These are phyloP conservation scores for Hoplias malabaricus DNA, from an alignment of 2,113 vertebrate genomes.

Conservation along the genomic window DNA sequence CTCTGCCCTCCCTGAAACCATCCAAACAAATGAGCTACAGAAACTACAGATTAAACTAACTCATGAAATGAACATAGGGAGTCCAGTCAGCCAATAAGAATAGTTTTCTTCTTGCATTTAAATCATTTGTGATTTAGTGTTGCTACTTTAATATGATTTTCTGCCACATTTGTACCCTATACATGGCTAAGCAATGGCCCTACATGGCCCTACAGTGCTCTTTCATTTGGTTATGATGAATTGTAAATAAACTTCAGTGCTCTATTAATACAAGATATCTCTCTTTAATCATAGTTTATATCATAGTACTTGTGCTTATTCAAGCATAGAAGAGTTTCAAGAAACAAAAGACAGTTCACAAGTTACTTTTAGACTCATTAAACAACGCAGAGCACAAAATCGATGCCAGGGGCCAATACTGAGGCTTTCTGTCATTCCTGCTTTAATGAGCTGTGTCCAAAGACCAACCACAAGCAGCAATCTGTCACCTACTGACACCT, in stretches of 20 bases:
- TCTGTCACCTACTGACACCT: not conserved
- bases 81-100: not conserved
- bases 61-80: not conserved
- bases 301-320: too few species aligned
- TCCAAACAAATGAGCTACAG: not conserved
- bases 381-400: not conserved
- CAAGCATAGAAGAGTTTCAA: not conserved
- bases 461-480: not conserved
- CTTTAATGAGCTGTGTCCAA: slow-evolving; percentile 1
- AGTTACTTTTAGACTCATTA: not conserved
- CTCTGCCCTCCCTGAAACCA: not conserved
- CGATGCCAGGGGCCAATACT: not conserved
- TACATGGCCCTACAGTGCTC: not conserved
- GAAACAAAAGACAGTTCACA: not conserved
- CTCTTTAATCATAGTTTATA: not conserved
- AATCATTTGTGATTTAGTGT: not conserved
- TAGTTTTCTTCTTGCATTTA: not conserved
- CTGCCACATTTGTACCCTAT: not conserved
- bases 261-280: not conserved
- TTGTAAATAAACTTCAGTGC: not conserved
- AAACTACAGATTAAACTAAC: not conserved
- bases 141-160: not conserved
- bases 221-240: not conserved
- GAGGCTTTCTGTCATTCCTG: not conserved
- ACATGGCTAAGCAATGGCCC: not conserved